Evolutionary conservation across 2,888 invertebrate genomes (phyloP).

Genomic region (Lepidocyrtinus sp.): DNA sequence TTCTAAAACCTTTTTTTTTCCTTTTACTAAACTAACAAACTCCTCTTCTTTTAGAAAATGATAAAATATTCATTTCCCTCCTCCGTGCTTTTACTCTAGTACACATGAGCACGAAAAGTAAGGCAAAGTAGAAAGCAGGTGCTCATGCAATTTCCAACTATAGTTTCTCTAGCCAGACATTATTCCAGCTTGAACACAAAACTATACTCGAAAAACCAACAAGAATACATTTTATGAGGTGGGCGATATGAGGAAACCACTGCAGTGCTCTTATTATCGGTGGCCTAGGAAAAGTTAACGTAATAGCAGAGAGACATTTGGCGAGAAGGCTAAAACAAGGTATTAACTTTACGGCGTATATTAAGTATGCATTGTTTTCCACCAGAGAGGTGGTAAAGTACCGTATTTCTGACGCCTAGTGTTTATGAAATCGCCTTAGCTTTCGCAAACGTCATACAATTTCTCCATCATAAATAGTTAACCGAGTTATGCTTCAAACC

Average conservation of each 20-base stretch:
- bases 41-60: constrained; percentile 35
- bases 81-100: constrained; percentile 50
- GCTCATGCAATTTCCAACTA: not conserved
- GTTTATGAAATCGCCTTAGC: too few species aligned
- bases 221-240: constrained; percentile 5
- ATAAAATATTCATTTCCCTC: constrained; percentile 51
- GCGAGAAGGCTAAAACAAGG: constrained; percentile 16
- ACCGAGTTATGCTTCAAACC: constrained; percentile 42
- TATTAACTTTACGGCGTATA: constrained; percentile 16
- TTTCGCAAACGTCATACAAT: too few species aligned
- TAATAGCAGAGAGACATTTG: not conserved
- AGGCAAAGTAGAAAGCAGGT: not conserved
- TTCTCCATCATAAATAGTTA: constrained; percentile 52
- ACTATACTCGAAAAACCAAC: not conserved
- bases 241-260: not conserved
- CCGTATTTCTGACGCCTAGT: too few species aligned
- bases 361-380: constrained; percentile 44
- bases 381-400: too few species aligned
- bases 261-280: constrained; percentile 9
- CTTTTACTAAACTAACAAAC: constrained; percentile 3
- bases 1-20: not conserved
- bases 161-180: not conserved
- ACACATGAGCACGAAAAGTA: not conserved
- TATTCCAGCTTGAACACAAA: not conserved
- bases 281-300: not conserved